Evolutionary conservation across 2,888 invertebrate genomes (phyloP).

Genomic region (Kryphioiulus occultus): DNA sequence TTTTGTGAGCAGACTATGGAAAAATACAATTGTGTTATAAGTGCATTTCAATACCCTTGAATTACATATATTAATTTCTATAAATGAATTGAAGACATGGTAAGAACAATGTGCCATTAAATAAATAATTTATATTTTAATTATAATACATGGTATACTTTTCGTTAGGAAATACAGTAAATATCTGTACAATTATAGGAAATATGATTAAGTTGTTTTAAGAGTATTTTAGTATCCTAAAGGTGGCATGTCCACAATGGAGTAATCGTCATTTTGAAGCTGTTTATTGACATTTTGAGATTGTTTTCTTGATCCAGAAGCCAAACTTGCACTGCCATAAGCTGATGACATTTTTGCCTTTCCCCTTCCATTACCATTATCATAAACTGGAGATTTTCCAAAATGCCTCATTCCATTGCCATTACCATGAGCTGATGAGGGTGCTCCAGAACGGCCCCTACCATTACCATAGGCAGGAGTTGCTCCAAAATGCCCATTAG

Average conservation of each 20-base stretch:
- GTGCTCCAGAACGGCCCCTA: too few species aligned
- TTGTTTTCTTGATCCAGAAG: background rate
- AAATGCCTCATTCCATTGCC: too few species aligned
- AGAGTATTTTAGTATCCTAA: background rate
- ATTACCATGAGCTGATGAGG: too few species aligned
- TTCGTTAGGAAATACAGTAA: background rate
- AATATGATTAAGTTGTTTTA: background rate
- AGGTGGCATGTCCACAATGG: background rate
- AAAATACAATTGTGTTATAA: background rate
- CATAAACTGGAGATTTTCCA: too few species aligned
- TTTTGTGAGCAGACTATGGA: background rate
- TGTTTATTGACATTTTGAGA: background rate
- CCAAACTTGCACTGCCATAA: background rate
- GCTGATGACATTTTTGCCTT: too few species aligned
- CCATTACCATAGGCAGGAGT: background rate
- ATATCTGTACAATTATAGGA: background rate
- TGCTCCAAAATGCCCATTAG: background rate
- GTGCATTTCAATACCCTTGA: background rate
- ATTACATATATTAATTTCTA: background rate
- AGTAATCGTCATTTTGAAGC: background rate
- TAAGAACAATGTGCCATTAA: background rate
- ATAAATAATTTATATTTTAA: background rate
- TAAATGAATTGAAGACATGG: background rate
- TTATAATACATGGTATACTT: background rate
- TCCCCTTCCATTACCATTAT: too few species aligned